Percentiles rank a stretch among this genome's conserved stretches.
Conservation (phyloP, 2,797 vertebrate species). For the Myotis daubentonii region DNA sequence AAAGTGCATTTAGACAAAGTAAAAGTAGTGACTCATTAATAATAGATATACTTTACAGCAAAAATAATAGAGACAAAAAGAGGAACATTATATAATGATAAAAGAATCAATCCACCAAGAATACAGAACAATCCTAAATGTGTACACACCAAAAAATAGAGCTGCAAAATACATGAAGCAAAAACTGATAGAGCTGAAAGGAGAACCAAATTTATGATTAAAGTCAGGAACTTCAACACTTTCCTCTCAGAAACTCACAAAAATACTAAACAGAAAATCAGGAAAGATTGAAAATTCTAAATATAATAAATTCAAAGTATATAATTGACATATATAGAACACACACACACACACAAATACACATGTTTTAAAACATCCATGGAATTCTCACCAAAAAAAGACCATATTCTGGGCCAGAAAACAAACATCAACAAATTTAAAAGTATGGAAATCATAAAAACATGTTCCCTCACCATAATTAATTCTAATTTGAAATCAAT, state of each 20-base stretch:
- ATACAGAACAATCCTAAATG: not conserved
- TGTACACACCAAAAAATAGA: not conserved
- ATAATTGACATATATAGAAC: not conserved
- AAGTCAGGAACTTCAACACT: not conserved
- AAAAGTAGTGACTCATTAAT: not conserved
- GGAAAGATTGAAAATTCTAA: not conserved
- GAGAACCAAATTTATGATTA: not conserved
- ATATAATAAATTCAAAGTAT: not conserved
- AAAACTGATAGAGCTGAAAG: not conserved
- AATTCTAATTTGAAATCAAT: not conserved
- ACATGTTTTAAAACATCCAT: not conserved
- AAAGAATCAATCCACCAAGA: not conserved
- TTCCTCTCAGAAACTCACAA: not conserved
- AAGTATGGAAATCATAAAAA: not conserved
- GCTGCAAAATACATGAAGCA: not conserved
- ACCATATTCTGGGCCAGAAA: not conserved
- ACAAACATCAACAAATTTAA: not conserved
- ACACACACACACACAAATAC: not conserved
- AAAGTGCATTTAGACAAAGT: not conserved
- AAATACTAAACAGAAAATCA: conserved; percentile 10
- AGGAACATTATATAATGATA: not conserved
- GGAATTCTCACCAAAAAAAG: not conserved
- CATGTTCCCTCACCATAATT: not conserved
- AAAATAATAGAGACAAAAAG: not conserved
- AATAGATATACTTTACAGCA: not conserved